Evolutionary conservation across 2,797 vertebrate species (phyloP).

Genomic region (Propithecus perrieri): DNA sequence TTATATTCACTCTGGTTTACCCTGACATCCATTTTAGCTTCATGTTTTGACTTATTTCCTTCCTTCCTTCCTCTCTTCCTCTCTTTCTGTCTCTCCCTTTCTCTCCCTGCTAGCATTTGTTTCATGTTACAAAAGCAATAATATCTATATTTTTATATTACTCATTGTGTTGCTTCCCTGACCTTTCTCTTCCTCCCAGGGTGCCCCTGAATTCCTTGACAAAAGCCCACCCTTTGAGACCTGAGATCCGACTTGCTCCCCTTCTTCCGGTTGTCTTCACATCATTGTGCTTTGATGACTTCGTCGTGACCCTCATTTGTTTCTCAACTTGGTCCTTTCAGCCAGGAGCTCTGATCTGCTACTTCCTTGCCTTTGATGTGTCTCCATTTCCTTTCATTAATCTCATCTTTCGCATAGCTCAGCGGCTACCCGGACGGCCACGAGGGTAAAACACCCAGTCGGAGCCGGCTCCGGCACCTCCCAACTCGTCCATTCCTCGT

Average conservation of each 20-base stretch:
- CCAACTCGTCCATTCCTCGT: accelerated
- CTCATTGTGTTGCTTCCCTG: accelerated
- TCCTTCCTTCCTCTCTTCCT: not conserved
- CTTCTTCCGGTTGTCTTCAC: not conserved
- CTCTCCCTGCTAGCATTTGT: not conserved
- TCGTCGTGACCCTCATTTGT: not conserved
- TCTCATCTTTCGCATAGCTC: not conserved
- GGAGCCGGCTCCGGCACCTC: not conserved
- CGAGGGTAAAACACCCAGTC: not conserved
- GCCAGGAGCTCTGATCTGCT: slow-evolving; percentile 17
- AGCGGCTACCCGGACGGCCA: not conserved
- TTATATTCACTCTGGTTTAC: not conserved
- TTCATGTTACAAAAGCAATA: not conserved
- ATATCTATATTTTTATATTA: accelerated
- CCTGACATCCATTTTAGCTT: not conserved
- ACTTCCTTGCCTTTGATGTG: slow-evolving; percentile 40
- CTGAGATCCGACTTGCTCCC: accelerated
- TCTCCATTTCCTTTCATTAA: slow-evolving; percentile 32
- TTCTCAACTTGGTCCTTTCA: not conserved
- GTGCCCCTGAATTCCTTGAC: not conserved
- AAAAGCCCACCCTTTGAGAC: not conserved
- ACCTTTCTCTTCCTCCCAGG: not conserved
- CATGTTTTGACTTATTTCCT: not conserved
- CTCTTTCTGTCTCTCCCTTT: not conserved
- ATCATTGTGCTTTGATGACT: not conserved